Percentiles rank a stretch among this genome's conserved stretches.
Conservation (phyloP, 2,113 vertebrate species). For the Pterocles orientalis region DNA sequence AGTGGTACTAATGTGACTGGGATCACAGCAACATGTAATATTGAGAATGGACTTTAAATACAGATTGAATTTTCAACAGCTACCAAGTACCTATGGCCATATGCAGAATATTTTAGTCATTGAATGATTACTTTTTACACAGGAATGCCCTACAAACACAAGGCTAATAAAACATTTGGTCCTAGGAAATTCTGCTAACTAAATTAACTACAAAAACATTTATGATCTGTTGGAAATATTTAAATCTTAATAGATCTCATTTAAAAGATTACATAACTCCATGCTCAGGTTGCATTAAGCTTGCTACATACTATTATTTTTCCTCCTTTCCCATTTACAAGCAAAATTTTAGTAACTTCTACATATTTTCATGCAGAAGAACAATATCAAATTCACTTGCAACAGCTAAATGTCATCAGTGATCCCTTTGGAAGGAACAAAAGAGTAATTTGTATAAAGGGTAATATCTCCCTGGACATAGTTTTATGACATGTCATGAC, state of each 20-base stretch:
- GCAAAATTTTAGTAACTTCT: background rate
- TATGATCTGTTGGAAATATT: background rate
- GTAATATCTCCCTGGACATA: background rate
- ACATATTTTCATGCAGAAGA: background rate
- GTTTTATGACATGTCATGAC: conserved; percentile 32
- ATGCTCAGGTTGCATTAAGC: background rate
- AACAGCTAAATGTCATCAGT: conserved; percentile 9
- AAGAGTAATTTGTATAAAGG: conserved; percentile 36
- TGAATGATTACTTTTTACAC: background rate
- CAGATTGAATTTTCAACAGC: background rate
- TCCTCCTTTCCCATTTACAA: background rate
- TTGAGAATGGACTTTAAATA: background rate
- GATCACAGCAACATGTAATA: background rate
- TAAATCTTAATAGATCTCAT: background rate
- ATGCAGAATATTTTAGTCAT: background rate
- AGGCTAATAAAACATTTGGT: background rate
- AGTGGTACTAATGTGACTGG: background rate
- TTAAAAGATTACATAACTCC: background rate
- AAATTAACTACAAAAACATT: background rate
- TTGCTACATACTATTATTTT: background rate
- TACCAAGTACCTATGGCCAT: background rate
- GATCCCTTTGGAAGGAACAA: conserved; percentile 8
- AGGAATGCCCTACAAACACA: background rate
- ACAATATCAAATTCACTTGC: background rate
- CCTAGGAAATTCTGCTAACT: background rate